These are phyloP conservation scores for Plectus sambesii DNA, from an alignment of 1,140 invertebrate species.

Conservation along the genomic window DNA sequence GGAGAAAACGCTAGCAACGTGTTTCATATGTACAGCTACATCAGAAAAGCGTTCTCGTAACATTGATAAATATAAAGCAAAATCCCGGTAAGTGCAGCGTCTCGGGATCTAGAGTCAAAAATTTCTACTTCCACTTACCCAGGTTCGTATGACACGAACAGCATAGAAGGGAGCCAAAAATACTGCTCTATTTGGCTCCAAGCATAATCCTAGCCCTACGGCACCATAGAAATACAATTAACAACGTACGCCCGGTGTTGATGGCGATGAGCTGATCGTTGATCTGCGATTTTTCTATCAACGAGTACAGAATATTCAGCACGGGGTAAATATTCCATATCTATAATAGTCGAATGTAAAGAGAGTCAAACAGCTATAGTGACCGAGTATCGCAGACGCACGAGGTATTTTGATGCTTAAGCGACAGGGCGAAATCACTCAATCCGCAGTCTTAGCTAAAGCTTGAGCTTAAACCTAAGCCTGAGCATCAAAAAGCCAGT, in stretches of 20 bases:
- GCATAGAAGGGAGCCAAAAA: conserved; percentile 17
- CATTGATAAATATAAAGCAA: too few relatives aligned
- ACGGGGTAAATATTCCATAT: conserved; percentile 97
- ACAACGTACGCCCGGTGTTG: conserved; percentile 48
- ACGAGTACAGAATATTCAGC: conserved; percentile 88
- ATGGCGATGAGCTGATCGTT: conserved; percentile 83
- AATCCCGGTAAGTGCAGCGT: too few relatives aligned
- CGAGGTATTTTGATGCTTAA: too few relatives aligned
- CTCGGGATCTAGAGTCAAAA: conserved; percentile 2
- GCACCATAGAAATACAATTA: not conserved
- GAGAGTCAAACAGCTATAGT: conserved; percentile 1
- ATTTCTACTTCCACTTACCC: too few relatives aligned
- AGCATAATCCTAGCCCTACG: not conserved
- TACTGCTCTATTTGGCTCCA: not conserved
- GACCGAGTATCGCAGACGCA: too few relatives aligned
- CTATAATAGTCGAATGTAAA: conserved; percentile 32
- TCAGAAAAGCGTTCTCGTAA: too few relatives aligned
- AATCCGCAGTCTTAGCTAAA: too few relatives aligned
- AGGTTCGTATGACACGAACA: conserved; percentile 11
- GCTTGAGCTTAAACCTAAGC: too few relatives aligned
- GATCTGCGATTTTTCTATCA: conserved; percentile 96
- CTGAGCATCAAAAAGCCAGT: conserved; percentile 8
- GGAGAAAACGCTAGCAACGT: too few relatives aligned
- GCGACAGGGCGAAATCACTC: too few relatives aligned
- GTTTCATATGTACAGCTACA: too few relatives aligned